These are phyloP conservation scores for Cotesia vestalis DNA, from an alignment of 1,140 invertebrate species.

Conservation along the genomic window DNA sequence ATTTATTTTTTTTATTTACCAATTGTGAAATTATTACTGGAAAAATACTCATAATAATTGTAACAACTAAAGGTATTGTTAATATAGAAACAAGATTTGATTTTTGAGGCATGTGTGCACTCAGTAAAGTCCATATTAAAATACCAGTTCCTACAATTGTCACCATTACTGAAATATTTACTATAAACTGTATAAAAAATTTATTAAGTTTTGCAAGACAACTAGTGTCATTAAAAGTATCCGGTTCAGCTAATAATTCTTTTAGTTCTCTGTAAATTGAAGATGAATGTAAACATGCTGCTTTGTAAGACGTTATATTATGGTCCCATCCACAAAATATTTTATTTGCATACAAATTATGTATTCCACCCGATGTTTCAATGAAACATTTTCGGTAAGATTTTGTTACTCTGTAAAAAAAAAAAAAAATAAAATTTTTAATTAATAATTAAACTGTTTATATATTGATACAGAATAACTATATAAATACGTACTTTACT, in stretches of 20 bases:
- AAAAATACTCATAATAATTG: conserved; percentile 58
- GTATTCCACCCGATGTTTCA: conserved; percentile 69
- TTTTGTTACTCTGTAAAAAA: conserved; percentile 68
- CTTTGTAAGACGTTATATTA: conserved; percentile 72
- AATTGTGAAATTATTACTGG: conserved; percentile 58
- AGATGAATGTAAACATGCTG: conserved; percentile 70
- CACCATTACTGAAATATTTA: conserved; percentile 60
- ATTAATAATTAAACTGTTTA: conserved; percentile 30
- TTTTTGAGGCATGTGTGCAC: conserved; percentile 38
- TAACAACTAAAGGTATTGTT: conserved; percentile 57
- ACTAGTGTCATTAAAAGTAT: conserved; percentile 26
- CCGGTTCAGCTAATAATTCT: conserved; percentile 55
- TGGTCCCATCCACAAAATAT: conserved; percentile 83
- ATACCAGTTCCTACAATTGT: conserved; percentile 59
- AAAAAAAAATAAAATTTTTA: too few species aligned
- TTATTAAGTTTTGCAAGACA: conserved; percentile 41
- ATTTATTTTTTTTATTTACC: conserved; percentile 47
- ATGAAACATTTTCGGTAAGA: conserved; percentile 79
- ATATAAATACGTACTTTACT: conserved; percentile 68
- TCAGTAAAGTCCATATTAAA: conserved; percentile 61
- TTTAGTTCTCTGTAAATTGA: conserved; percentile 75
- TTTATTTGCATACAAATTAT: conserved; percentile 72
- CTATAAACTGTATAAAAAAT: conserved; percentile 57
- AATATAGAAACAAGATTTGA: conserved; percentile 42
- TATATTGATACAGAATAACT: conserved; percentile 19